Base-by-base conservation (phyloP, 2,888 invertebrate species). In the Siphlonurus alternatus region DNA sequence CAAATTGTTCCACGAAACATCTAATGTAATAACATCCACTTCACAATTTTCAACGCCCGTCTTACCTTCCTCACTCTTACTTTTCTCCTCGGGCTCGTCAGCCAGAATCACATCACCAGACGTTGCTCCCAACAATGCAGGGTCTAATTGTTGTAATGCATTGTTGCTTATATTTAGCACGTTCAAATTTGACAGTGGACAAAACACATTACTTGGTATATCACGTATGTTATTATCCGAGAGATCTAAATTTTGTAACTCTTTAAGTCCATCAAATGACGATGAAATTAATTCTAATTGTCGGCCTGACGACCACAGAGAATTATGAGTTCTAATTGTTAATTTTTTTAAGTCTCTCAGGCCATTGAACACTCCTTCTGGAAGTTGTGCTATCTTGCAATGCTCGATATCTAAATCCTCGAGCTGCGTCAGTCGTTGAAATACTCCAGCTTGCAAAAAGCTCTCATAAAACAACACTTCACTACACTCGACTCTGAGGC, bases 151-250 rank as follows among this genome's bases (percentile, higher is more conserved):
- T 78, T 92, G 92, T 67, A 94, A 78, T 68, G 89, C 83, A 76
- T 94, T 94, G 71, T 87, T 85, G 68, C 92, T 92, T 70, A 93
- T 85, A 74, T 94, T 94, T 69, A 94, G 78, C 68, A 83, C 81
- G 66, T 88, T 85, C 70, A 93, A 79, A 72, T 88, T 90, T 53
- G 85, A 85, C 70, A 92, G 76, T 2, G 89, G 84, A 73, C 93
- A 93, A 76, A 93, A 93, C 67, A 91, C 80, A 72, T 86, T 86
- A 71, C 89, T 89, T 23, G 92, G 91, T 74, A 93, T 84, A 64
- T 89, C 88, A 89, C 90, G 91, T 73, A 93, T 89, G 75, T 92
- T 92, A 76, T 93, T 92, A 73, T 85, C 86, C 73, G 90, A 91
- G 68, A 93, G 79, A 74, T 93, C 93, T 68, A 93, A 80, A 70